phyloP scores from a whole-genome alignment of 1,140 invertebrate species.

The Ganaspis sp. region DNA sequence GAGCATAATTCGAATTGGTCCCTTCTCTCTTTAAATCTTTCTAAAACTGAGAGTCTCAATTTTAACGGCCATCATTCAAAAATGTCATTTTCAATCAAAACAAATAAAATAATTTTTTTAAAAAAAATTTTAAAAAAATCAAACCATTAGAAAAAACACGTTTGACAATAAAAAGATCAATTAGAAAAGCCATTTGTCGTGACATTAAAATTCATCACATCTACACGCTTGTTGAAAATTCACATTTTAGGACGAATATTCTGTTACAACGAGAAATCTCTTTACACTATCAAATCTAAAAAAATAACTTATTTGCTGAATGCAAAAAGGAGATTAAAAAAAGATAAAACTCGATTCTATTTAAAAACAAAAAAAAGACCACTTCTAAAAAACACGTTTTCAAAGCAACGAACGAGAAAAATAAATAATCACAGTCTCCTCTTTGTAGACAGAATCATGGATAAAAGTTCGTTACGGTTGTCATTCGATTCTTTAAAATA shows the following conservation, averaged over 20 bases:
- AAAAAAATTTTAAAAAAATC: too few species aligned
- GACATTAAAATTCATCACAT: conserved; percentile 14
- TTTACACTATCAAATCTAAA: neutral
- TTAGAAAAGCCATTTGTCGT: too few species aligned
- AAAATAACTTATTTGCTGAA: neutral
- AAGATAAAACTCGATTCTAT: too few species aligned
- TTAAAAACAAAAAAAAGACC: too few species aligned
- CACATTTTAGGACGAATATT: conserved; percentile 4
- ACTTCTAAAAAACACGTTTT: too few species aligned
- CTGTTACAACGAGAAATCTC: neutral
- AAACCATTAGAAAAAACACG: too few species aligned
- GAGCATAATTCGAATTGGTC: conserved; percentile 21
- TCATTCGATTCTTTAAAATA: conserved; percentile 54
- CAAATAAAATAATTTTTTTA: too few species aligned
- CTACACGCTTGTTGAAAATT: neutral
- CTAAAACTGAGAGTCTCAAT: neutral
- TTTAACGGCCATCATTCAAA: neutral
- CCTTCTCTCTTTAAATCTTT: conserved; percentile 1
- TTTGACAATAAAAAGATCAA: too few species aligned
- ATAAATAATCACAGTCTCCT: neutral
- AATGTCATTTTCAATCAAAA: neutral
- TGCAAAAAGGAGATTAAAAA: neutral
- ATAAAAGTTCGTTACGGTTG: neutral
- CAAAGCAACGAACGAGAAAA: too few species aligned
- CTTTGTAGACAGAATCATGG: neutral